Base-by-base conservation (phyloP, 2,797 vertebrate species). In the Nyctibius grandis region DNA sequence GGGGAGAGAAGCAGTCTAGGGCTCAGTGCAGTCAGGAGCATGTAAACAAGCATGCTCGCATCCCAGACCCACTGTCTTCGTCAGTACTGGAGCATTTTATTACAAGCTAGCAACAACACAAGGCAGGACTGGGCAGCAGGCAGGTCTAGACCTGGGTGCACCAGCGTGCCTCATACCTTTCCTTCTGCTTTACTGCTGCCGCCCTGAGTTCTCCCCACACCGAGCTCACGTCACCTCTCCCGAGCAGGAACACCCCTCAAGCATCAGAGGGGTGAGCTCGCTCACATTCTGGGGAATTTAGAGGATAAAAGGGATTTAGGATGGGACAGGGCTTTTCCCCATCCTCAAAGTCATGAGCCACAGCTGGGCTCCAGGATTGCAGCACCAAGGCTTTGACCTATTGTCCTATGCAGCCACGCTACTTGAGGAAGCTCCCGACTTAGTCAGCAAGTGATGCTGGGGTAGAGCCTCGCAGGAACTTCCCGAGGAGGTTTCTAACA, bases 21-120 rank as follows among this genome's bases (percentile, higher is more conserved):
- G 34, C 26, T 87, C n/a, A 31, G 56, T 4, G 38, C 44, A 57
- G 20, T 8, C 56, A 59, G 60, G 11, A 82, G 65, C 78, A 53
- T 0, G 0, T 25, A 34, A 42, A 18, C 0, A 0, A 69, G 19
- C 0, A 0, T 26, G 33, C 12, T 45, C 8, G 65, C 22, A 68
- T 33, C 73, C 57, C 53, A 73, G 18, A 33, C 12, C 45, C 19
- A 28, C 44, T 8, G 9, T 8, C 48, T n/a, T 3, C 54, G n/a
- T 33, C 33, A 18, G 8, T 23, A 21, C 51, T 25, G 36, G 26
- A 33, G 20, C 20, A 12, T 22, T 54, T 82, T 40, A 34, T 19
- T 25, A 40, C 29, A 53, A 54, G 25, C 25, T 63, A 34, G 67
- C 25, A 74, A 68, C 29, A 70, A 4, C 34, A 26, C 0, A 1